Conservation (phyloP, 2,113 vertebrate species). For the Pogona vitticeps region DNA sequence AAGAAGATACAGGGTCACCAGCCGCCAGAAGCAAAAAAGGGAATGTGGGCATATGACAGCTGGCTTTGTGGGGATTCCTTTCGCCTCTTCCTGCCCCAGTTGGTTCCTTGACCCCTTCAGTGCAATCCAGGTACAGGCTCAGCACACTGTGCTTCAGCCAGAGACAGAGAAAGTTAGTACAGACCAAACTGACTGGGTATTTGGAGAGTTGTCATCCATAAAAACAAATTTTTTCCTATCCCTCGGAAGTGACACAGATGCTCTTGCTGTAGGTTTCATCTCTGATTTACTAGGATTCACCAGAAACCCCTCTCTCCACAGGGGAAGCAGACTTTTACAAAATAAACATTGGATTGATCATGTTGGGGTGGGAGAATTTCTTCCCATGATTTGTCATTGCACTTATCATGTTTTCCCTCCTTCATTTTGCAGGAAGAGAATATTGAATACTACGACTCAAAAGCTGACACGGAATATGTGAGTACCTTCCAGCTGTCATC, state of each 20-base stretch:
- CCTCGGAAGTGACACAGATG: background rate
- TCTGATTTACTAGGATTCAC: background rate
- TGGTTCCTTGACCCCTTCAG: background rate
- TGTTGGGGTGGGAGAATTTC: accelerated
- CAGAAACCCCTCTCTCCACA: background rate
- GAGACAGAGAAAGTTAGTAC: no score
- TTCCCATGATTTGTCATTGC: background rate
- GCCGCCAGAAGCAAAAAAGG: background rate
- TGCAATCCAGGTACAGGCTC: background rate
- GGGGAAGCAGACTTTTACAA: background rate
- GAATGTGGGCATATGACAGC: background rate
- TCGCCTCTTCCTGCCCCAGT: no score
- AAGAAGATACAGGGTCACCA: background rate
- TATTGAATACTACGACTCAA: slow-evolving; percentile 96
- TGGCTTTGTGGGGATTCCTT: background rate
- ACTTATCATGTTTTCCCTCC: slow-evolving; percentile 20
- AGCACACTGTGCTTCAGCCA: background rate
- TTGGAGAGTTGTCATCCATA: no score
- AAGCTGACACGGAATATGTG: slow-evolving; percentile 92
- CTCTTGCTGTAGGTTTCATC: background rate
- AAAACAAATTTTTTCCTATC: no score
- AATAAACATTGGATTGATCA: background rate
- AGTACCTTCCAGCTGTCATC: slow-evolving; percentile 71
- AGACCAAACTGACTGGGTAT: no score
- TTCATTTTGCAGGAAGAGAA: slow-evolving; percentile 87